A percentile compares a stretch with the other conserved stretches of the same genome.
Evolutionary conservation across 1,140 invertebrate genomes (phyloP).

Genomic region (Drosophila serrata): DNA sequence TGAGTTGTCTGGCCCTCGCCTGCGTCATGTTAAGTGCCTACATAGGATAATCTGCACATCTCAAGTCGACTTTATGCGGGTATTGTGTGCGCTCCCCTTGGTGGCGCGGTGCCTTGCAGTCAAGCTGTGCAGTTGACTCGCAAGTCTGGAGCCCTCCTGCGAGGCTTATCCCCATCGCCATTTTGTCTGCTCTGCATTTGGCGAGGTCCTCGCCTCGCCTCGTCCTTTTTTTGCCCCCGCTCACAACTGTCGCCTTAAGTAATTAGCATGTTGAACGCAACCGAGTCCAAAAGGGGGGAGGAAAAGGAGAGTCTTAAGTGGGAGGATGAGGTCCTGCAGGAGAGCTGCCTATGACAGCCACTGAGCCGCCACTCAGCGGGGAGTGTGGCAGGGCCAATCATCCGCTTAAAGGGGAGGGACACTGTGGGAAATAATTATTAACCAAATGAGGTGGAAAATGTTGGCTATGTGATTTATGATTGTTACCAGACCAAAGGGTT

Average conservation of each 20-base stretch:
- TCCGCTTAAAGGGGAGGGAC: slow-evolving; percentile 13
- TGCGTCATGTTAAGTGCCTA: slow-evolving; percentile 75
- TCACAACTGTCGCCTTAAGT: slow-evolving; percentile 64
- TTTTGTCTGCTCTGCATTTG: slow-evolving; percentile 53
- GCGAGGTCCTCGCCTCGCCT: slow-evolving; percentile 15
- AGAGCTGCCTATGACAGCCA: slow-evolving; percentile 27
- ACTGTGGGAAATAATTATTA: not conserved
- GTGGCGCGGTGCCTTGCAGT: slow-evolving; percentile 40
- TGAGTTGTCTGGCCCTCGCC: slow-evolving; percentile 29
- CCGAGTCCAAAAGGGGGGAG: not conserved
- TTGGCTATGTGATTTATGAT: not conserved
- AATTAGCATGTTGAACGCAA: slow-evolving; percentile 65
- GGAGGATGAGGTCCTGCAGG: not conserved
- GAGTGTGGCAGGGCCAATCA: slow-evolving; percentile 45
- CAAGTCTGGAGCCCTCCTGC: slow-evolving; percentile 24
- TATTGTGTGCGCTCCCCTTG: slow-evolving; percentile 45
- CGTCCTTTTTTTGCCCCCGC: slow-evolving; percentile 18
- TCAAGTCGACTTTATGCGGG: slow-evolving; percentile 67
- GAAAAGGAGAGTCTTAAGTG: not conserved
- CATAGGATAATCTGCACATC: slow-evolving; percentile 78
- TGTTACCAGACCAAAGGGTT: not conserved
- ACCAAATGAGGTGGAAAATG: not conserved
- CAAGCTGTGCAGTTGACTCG: slow-evolving; percentile 77
- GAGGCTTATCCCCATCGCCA: slow-evolving; percentile 28
- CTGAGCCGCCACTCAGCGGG: slow-evolving; percentile 17